A percentile compares a stretch with the other conserved stretches of the same genome.
Evolutionary conservation across 2,888 invertebrate genomes (phyloP).

Genomic region (Antheraea assamensis): DNA sequence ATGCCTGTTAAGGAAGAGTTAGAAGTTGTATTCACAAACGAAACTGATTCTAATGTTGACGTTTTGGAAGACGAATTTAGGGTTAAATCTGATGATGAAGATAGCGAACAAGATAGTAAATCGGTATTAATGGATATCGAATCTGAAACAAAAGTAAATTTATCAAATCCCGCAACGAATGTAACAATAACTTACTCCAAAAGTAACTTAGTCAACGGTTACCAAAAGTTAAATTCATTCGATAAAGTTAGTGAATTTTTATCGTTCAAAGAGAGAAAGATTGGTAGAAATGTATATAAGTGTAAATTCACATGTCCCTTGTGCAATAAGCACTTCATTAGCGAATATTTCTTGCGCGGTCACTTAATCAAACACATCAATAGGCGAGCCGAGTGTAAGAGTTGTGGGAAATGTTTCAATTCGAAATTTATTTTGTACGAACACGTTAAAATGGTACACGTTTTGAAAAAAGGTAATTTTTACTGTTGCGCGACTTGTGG

Average conservation of each 20-base stretch:
- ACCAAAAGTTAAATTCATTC: slow-evolving; percentile 29
- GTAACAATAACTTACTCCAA: slow-evolving; percentile 48
- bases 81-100: slow-evolving; percentile 53
- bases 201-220: slow-evolving; percentile 56
- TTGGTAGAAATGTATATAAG: slow-evolving; percentile 34
- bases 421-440: slow-evolving; percentile 66
- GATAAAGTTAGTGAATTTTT: slow-evolving; percentile 56
- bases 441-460: slow-evolving; percentile 61
- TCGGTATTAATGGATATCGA: slow-evolving; percentile 24
- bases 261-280: slow-evolving; percentile 57
- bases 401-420: slow-evolving; percentile 50
- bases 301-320: slow-evolving; percentile 59
- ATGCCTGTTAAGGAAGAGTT: slow-evolving; percentile 47
- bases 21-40: slow-evolving; percentile 45
- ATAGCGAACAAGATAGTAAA: slow-evolving; percentile 18
- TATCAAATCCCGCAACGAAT: slow-evolving; percentile 41
- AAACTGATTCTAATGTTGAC: slow-evolving; percentile 54
- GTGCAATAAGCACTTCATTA: slow-evolving; percentile 67
- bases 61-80: slow-evolving; percentile 74
- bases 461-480: slow-evolving; percentile 40
- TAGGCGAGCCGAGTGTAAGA: slow-evolving; percentile 47
- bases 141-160: background rate
- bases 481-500: slow-evolving; percentile 56
- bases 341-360: slow-evolving; percentile 63
- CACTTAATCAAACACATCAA: slow-evolving; percentile 61